Evolutionary conservation across 2,113 vertebrate genomes (phyloP).

Genomic region (Aldabrachelys gigantea): DNA sequence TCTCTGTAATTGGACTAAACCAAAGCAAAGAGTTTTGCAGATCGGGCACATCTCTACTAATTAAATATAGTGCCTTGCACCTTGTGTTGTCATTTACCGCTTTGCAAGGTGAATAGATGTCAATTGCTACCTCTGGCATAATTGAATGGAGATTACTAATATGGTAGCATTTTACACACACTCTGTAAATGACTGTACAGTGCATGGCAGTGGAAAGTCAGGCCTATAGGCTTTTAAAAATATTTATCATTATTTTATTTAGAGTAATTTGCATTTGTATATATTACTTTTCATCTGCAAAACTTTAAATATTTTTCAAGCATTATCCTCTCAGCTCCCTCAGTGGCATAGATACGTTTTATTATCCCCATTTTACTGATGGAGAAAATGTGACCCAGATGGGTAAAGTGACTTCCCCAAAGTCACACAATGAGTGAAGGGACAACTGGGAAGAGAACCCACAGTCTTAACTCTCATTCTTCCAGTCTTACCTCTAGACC

Average conservation of each 20-base stretch:
- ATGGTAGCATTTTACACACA: neutral
- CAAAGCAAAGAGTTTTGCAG: neutral
- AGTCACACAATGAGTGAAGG: neutral
- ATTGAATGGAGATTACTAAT: neutral
- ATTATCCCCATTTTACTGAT: neutral
- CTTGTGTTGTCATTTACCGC: neutral
- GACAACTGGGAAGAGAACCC: neutral
- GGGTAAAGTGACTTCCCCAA: neutral
- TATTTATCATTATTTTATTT: neutral
- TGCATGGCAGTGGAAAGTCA: neutral
- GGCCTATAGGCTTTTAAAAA: neutral
- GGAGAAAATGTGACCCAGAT: neutral
- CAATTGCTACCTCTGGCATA: neutral
- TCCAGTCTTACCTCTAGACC: neutral
- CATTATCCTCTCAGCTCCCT: neutral
- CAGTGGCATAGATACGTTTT: neutral
- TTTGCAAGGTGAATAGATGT: neutral
- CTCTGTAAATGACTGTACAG: neutral
- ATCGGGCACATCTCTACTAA: neutral
- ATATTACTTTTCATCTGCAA: neutral
- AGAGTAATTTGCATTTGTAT: neutral
- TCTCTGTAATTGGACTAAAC: neutral
- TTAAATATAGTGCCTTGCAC: neutral
- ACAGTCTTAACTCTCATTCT: neutral
- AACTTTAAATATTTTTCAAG: neutral